Evolutionary conservation across 2,113 vertebrate species (phyloP).

Genomic region (Cryptomyrus ogoouensis): DNA sequence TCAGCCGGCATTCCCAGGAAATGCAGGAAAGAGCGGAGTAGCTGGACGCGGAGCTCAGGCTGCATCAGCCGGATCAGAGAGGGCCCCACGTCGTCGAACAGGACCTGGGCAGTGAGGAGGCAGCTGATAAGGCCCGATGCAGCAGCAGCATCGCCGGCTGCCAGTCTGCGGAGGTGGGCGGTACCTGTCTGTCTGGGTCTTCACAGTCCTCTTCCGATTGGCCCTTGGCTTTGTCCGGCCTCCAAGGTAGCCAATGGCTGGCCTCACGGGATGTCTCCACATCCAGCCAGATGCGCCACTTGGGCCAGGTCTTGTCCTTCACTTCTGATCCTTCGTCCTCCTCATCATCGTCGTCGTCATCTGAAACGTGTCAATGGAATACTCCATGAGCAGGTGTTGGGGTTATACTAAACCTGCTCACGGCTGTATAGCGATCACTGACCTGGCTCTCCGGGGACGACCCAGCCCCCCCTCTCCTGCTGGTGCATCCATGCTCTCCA

Average conservation of each 20-base stretch:
- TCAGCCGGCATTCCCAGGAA: constrained; percentile 78
- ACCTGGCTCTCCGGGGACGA: constrained; percentile 69
- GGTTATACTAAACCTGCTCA: background rate
- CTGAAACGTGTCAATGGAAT: constrained; percentile 21
- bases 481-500: constrained; percentile 95
- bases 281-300: constrained; percentile 76
- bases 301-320: constrained; percentile 73
- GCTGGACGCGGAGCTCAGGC: constrained; percentile 58
- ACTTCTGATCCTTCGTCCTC: constrained; percentile 77
- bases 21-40: constrained; percentile 75
- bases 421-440: constrained; percentile 21
- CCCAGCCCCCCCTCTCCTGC: constrained; percentile 92
- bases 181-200: constrained; percentile 91
- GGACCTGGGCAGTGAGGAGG: constrained; percentile 59
- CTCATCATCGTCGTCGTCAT: constrained; percentile 71
- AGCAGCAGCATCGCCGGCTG: background rate
- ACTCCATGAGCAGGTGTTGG: background rate
- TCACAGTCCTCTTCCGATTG: constrained; percentile 89
- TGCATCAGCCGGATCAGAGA: constrained; percentile 75
- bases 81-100: constrained; percentile 87
- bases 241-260: constrained; percentile 87
- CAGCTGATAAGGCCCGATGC: background rate
- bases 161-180: background rate
- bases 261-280: constrained; percentile 76
- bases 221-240: constrained; percentile 79